phyloP scores from a whole-genome alignment of 2,888 invertebrate species.

The Hirtodrosophila duncani region DNA sequence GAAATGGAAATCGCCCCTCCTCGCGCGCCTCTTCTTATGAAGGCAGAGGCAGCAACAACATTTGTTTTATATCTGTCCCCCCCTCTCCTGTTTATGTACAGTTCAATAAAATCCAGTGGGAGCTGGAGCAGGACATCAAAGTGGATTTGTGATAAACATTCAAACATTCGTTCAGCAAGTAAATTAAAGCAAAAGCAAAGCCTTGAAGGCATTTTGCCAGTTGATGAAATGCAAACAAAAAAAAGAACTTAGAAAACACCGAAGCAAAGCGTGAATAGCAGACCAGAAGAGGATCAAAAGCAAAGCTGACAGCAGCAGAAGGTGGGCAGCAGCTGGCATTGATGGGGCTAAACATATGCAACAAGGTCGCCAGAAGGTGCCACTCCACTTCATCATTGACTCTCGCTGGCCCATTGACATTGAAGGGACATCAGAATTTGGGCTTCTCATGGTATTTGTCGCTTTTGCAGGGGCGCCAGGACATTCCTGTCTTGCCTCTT shows the following conservation, averaged over 20 bases:
- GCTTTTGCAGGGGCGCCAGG: conserved; percentile 6
- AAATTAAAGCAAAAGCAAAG: conserved; percentile 50
- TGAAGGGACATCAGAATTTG: conserved; percentile 31
- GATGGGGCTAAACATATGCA: too few relatives aligned
- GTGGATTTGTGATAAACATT: conserved; percentile 23
- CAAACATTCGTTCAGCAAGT: conserved; percentile 38
- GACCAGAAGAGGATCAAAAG: conserved; percentile 2
- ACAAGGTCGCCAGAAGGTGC: too few relatives aligned
- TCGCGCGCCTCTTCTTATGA: neutral
- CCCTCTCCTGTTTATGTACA: conserved; percentile 43
- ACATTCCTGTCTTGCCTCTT: conserved; percentile 9
- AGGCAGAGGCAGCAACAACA: conserved; percentile 13
- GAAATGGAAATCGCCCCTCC: too few relatives aligned
- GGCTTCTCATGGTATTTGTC: conserved; percentile 34
- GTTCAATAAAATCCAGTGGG: conserved; percentile 60
- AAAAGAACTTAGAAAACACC: neutral
- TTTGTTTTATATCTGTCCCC: conserved; percentile 37
- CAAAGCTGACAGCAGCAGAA: conserved; percentile 15
- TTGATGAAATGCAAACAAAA: conserved; percentile 18
- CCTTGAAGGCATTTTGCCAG: conserved; percentile 24
- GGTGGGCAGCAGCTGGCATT: conserved; percentile 20
- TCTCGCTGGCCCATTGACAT: neutral
- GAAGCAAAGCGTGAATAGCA: conserved; percentile 1
- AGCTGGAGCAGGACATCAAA: conserved; percentile 45
- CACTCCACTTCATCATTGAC: too few relatives aligned